These are phyloP conservation scores for Myotis vivesi DNA, from an alignment of 2,797 vertebrate genomes.

Conservation along the genomic window DNA sequence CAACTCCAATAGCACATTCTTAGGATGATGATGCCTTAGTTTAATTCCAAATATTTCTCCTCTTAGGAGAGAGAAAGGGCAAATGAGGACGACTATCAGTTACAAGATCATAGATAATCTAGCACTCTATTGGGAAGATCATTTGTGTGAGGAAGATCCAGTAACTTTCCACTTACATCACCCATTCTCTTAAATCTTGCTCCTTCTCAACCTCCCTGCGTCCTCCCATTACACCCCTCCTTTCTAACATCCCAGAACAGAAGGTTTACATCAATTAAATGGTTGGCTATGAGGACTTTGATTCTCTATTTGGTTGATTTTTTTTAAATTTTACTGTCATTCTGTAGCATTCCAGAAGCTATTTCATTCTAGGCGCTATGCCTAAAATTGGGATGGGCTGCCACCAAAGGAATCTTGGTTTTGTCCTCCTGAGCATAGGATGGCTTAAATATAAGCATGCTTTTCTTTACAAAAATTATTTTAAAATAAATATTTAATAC, in stretches of 20 bases:
- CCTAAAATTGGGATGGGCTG: background rate
- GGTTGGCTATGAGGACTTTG: background rate
- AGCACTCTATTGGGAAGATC: conserved; percentile 40
- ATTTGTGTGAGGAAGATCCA: conserved; percentile 67
- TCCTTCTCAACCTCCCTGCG: background rate
- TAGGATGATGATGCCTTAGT: conserved; percentile 68
- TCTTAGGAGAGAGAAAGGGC: conserved; percentile 45
- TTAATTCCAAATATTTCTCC: conserved; percentile 72
- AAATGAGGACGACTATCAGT: conserved; percentile 60
- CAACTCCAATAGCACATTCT: conserved; percentile 66
- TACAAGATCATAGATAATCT: conserved; percentile 59
- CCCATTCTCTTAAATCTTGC: conserved; percentile 34
- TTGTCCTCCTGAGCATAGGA: background rate
- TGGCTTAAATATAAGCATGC: background rate
- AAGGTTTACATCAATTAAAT: conserved; percentile 52
- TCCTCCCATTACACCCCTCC: background rate
- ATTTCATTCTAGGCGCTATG: background rate
- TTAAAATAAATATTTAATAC: conserved; percentile 19
- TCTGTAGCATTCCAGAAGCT: conserved; percentile 22
- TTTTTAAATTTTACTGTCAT: background rate
- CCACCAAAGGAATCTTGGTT: background rate
- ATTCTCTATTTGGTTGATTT: background rate
- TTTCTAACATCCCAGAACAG: conserved; percentile 34
- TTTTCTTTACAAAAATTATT: conserved; percentile 25
- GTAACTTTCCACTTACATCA: conserved; percentile 63